Evolutionary conservation across 2,113 vertebrate species (phyloP).

Genomic region (Hiodon alosoides): DNA sequence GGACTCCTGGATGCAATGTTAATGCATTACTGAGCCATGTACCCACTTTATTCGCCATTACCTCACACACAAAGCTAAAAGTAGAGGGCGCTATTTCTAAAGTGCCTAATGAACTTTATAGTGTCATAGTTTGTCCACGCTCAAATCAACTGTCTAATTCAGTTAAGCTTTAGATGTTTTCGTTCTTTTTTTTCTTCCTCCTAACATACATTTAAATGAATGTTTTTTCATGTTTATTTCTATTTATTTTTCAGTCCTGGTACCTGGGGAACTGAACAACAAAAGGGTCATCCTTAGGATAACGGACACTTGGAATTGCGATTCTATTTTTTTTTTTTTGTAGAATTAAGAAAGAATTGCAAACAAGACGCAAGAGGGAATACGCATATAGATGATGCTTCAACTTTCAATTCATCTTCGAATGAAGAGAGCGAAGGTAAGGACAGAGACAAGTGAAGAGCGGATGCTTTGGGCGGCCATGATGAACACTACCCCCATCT

Average conservation of each 20-base stretch:
- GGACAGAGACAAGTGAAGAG: constrained; percentile 36
- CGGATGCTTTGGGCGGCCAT: constrained; percentile 34
- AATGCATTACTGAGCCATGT: no score
- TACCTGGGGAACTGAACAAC: constrained; percentile 81
- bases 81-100: no score
- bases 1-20: no score
- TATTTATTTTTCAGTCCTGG: constrained; percentile 75
- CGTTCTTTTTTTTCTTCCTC: not conserved
- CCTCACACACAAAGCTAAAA: no score
- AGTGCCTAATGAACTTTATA: not conserved
- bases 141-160: not conserved
- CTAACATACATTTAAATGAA: not conserved
- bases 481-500: constrained; percentile 45
- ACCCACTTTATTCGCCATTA: no score
- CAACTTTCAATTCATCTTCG: constrained; percentile 44
- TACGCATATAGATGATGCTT: constrained; percentile 42
- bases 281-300: constrained; percentile 27
- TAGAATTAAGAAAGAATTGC: constrained; percentile 42
- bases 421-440: constrained; percentile 25
- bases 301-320: constrained; percentile 33
- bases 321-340: constrained; percentile 32
- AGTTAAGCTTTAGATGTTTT: not conserved
- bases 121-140: not conserved
- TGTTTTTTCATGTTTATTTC: constrained; percentile 30
- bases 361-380: constrained; percentile 50